phyloP scores from a whole-genome alignment of 2,113 vertebrate species.

The Festucalex cinctus region DNA sequence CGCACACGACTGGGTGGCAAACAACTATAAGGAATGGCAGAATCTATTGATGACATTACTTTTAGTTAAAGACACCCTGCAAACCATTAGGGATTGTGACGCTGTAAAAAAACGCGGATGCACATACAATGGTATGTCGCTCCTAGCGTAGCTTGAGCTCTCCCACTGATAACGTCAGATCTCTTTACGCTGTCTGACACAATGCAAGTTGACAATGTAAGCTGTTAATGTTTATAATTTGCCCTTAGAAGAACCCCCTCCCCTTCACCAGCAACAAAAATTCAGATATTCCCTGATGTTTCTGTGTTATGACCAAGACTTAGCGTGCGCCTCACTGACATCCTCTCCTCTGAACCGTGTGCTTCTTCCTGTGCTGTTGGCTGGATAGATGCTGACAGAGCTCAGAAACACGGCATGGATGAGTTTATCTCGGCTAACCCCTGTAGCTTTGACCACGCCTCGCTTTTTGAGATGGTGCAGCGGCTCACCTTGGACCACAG shows the following conservation, averaged over 20 bases:
- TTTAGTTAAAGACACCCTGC: not conserved
- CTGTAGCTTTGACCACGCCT: slow-evolving; percentile 99
- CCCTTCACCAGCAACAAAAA: slow-evolving; percentile 29
- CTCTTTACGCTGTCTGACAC: slow-evolving; percentile 72
- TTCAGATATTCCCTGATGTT: slow-evolving; percentile 45
- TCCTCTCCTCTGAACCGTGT: slow-evolving; percentile 71
- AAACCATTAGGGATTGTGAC: slow-evolving; percentile 38
- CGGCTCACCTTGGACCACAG: slow-evolving; percentile 98
- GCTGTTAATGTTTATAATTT: slow-evolving; percentile 76
- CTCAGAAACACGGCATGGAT: slow-evolving; percentile 99
- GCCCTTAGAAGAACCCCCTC: slow-evolving; percentile 54
- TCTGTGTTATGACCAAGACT: slow-evolving; percentile 51
- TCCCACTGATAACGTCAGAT: slow-evolving; percentile 53
- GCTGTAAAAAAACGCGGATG: slow-evolving; percentile 60
- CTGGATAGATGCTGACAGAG: slow-evolving; percentile 99
- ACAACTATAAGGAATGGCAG: slow-evolving; percentile 88
- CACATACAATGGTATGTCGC: slow-evolving; percentile 55
- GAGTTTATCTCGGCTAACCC: slow-evolving; percentile 99
- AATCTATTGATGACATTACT: slow-evolving; percentile 83
- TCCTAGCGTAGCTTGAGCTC: slow-evolving; percentile 45
- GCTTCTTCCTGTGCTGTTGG: slow-evolving; percentile 90
- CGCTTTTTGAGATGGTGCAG: slow-evolving; percentile 99
- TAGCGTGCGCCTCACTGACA: slow-evolving; percentile 54
- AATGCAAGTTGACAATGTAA: slow-evolving; percentile 99
- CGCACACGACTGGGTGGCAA: slow-evolving; percentile 70